Evolutionary conservation across 2,113 vertebrate genomes (phyloP).

Genomic region (Mohoua ochrocephala): DNA sequence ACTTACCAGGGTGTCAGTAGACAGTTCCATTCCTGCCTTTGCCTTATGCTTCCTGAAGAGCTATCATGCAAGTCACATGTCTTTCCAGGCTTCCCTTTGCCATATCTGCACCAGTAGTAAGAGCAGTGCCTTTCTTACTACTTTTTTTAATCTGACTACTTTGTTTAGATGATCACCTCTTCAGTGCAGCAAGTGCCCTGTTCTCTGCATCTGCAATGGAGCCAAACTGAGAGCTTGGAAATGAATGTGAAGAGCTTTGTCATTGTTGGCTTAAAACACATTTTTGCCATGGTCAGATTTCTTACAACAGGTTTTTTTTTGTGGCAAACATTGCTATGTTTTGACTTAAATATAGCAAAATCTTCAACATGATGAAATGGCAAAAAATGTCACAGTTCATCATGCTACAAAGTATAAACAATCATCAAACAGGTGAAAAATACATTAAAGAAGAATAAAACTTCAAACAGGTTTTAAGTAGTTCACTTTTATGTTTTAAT

Average conservation of each 20-base stretch:
- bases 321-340: neutral
- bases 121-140: neutral
- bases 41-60: neutral
- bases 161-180: neutral
- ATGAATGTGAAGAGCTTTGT: neutral
- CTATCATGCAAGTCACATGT: neutral
- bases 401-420: constrained; percentile 43
- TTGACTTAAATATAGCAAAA: constrained; percentile 32
- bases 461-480: constrained; percentile 65
- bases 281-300: neutral
- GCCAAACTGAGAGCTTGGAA: neutral
- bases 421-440: constrained; percentile 62
- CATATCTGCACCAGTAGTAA: neutral
- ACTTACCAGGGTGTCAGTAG: neutral
- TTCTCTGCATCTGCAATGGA: neutral
- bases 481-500: constrained; percentile 61
- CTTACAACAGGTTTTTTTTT: neutral
- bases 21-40: neutral
- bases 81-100: neutral
- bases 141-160: neutral
- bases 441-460: constrained; percentile 62
- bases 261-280: neutral
- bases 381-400: constrained; percentile 56
- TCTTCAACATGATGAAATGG: neutral
- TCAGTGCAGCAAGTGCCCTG: neutral